Base-by-base conservation (phyloP, 2,888 invertebrate genomes). In the Asteroscopus sphinx region DNA sequence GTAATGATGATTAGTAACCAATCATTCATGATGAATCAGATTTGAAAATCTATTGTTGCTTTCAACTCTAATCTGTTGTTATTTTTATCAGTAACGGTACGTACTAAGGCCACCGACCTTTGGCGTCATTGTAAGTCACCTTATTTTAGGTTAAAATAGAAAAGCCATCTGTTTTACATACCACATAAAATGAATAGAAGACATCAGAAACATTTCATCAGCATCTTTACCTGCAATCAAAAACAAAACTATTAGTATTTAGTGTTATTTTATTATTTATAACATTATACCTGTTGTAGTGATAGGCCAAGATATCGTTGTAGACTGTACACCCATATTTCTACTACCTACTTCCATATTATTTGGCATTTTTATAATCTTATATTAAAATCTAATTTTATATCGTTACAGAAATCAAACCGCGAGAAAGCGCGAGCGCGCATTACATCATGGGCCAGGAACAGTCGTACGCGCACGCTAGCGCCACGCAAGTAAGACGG, bases 381-480 rank as follows among this genome's bases (percentile, higher is more conserved):
- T 26, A 13, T 36, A 47, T 26, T 69, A 16, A 52, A 33, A 13
- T 16, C n/a, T 11, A 13, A 72, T 68, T n/a, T 76, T 58, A 56
- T 63, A 17, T 64, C n/a, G 40, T 90, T 92, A 28, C 93, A 93
- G 93, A 82, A 85, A 86, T 75, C 82, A 79, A 75, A 70, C 72
- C 65, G 66, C 76, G 57, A 74, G 78, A 77, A 79, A 79, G 84
- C 84, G 86, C 86, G 69, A 66, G 59, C 85, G 85, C 87, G 77
- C 85, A 46, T 68, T 71, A 49, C 85, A 90, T 69, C 84, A 93
- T 94, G 94, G 94, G 93, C 76, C 94, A 93, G 80, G 92, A 93
- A 66, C 93, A 93, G 76, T 94, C 94, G 45, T 91, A 88, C 82
- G 81, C 86, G 62, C 91, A 91, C 83, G 83, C 87, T 85, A 87